These are phyloP conservation scores for Hippasteria phrygiana DNA, from an alignment of 53 echinoderm and acorn worm species.

Conservation along the genomic window DNA sequence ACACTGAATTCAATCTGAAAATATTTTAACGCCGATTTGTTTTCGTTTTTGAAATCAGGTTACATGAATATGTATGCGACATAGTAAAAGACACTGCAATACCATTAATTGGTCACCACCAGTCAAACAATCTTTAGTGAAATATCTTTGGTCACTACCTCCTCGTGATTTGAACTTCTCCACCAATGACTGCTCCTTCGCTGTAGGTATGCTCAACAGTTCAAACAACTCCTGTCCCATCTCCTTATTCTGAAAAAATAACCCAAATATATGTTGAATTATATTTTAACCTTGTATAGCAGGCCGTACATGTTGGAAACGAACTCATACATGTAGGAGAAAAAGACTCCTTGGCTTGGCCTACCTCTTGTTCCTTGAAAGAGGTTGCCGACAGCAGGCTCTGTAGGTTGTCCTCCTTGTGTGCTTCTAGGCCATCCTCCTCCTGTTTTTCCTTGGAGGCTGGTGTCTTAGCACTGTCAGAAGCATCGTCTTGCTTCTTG, in stretches of 20 bases:
- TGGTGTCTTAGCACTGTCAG: constrained; percentile 12
- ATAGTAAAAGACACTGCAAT: too few species aligned
- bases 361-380: constrained; percentile 96
- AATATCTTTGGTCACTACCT: constrained; percentile 69
- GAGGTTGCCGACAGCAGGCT: constrained; percentile 86
- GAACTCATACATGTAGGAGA: too few species aligned
- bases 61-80: too few species aligned
- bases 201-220: constrained; percentile 96
- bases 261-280: background rate
- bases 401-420: constrained; percentile 80
- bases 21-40: too few species aligned
- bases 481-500: constrained; percentile 40
- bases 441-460: constrained; percentile 45
- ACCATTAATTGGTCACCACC: too few species aligned
- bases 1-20: too few species aligned
- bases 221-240: constrained; percentile 98
- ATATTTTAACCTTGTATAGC: too few species aligned
- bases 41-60: too few species aligned
- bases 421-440: background rate
- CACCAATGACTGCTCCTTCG: constrained; percentile 95
- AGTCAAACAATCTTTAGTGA: too few species aligned
- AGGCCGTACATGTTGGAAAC: background rate
- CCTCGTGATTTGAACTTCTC: constrained; percentile 98
- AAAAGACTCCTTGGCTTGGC: too few species aligned
- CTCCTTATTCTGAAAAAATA: constrained; percentile 84